These are phyloP conservation scores for Drosophila malerkotliana DNA, from an alignment of 1,140 invertebrate species.

Conservation along the genomic window DNA sequence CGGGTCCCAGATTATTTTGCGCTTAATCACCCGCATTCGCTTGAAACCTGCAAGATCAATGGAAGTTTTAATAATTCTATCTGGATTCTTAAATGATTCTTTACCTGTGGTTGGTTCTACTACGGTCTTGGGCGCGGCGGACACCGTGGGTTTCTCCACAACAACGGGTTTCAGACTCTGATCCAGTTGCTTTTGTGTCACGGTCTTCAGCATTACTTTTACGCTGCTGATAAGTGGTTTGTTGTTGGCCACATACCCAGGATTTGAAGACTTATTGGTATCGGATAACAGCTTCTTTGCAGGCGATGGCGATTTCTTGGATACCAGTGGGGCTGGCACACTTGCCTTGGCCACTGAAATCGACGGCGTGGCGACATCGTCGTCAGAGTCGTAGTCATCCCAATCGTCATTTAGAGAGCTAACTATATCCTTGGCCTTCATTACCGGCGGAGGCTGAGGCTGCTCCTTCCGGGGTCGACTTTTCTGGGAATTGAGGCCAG, in stretches of 20 bases:
- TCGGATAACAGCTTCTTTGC: conserved; percentile 21
- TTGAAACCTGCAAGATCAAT: conserved; percentile 66
- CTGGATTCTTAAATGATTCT: background rate
- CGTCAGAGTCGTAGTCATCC: conserved; percentile 72
- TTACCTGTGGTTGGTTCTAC: conserved; percentile 36
- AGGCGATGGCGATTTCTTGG: conserved; percentile 6
- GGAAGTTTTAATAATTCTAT: no score
- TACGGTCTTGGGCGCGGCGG: background rate
- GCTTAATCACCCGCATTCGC: conserved; percentile 87
- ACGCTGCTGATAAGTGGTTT: conserved; percentile 23
- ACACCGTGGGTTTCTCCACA: conserved; percentile 1
- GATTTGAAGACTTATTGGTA: conserved; percentile 9
- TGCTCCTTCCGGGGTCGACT: conserved; percentile 57
- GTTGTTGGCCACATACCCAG: background rate
- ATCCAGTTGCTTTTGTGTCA: conserved; percentile 22
- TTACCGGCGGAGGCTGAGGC: conserved; percentile 7
- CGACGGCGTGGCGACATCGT: conserved; percentile 19
- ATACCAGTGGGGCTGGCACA: conserved; percentile 4
- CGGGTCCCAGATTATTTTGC: conserved; percentile 89
- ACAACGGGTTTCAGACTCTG: background rate
- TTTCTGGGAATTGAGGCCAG: conserved; percentile 46
- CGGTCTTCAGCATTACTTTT: conserved; percentile 45
- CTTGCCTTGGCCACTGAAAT: conserved; percentile 8
- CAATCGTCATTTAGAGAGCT: conserved; percentile 73
- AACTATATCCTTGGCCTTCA: conserved; percentile 57